phyloP scores from a whole-genome alignment of 2,113 vertebrate genomes.

The Salvelinus sp. region DNA sequence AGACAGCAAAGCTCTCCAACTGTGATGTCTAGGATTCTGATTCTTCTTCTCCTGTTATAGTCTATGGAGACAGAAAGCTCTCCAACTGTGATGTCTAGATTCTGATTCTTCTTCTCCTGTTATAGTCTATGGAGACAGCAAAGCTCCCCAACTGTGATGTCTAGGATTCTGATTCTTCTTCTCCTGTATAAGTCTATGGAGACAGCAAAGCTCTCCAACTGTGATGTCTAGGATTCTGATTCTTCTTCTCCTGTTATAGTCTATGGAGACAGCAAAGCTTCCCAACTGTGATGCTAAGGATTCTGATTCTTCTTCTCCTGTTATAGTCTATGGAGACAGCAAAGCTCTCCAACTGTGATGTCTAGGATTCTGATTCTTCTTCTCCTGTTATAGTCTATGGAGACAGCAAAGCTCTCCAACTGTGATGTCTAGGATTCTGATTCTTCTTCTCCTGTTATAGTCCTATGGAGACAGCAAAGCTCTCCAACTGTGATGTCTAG shows the following conservation, averaged over 20 bases:
- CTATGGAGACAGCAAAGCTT: no score
- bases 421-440: not conserved
- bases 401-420: not conserved
- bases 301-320: not conserved
- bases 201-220: not conserved
- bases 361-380: no score
- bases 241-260: not conserved
- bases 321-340: not conserved
- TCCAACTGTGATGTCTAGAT: not conserved
- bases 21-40: not conserved
- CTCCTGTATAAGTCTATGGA: not conserved
- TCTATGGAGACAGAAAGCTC: not conserved
- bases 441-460: not conserved
- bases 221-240: not conserved
- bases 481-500: not conserved
- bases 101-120: not conserved
- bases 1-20: not conserved
- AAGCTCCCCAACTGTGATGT: not conserved
- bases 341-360: not conserved
- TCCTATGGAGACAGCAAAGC: not conserved
- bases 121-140: not conserved
- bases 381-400: not conserved
- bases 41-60: not conserved
- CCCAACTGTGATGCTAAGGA: not conserved
- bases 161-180: no score